These are phyloP conservation scores for Acrossocheilus wenchowensis DNA, from an alignment of 2,797 vertebrate genomes.

Conservation along the genomic window DNA sequence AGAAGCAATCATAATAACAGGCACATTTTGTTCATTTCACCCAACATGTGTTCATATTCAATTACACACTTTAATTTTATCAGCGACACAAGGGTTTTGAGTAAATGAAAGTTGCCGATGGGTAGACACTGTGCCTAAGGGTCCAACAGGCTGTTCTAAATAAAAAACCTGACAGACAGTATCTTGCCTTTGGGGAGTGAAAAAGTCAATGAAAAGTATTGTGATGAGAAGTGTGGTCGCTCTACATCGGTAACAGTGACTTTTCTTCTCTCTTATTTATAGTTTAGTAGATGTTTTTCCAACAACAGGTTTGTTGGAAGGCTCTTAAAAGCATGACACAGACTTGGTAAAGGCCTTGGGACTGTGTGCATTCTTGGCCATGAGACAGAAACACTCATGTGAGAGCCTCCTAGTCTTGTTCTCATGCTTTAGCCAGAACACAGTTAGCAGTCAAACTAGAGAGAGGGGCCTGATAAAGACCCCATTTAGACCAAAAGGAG, in stretches of 20 bases:
- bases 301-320: neutral
- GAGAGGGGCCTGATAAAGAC: conserved; percentile 28
- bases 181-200: neutral
- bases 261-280: neutral
- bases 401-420: conserved; percentile 9
- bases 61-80: conserved; percentile 31
- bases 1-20: conserved; percentile 22
- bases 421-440: conserved; percentile 24
- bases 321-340: neutral
- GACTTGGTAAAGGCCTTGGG: neutral
- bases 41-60: conserved; percentile 2
- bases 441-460: conserved; percentile 9
- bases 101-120: neutral
- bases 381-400: conserved; percentile 13
- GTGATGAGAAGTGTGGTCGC: neutral
- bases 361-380: neutral
- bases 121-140: neutral
- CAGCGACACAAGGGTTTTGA: neutral
- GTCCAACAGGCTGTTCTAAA: neutral
- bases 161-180: neutral
- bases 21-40: conserved; percentile 6
- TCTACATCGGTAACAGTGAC: neutral
- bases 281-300: neutral
- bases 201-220: neutral
- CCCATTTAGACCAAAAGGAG: conserved; percentile 37